phyloP scores from a whole-genome alignment of 2,113 vertebrate genomes.

The Burhinus oedicnemus region DNA sequence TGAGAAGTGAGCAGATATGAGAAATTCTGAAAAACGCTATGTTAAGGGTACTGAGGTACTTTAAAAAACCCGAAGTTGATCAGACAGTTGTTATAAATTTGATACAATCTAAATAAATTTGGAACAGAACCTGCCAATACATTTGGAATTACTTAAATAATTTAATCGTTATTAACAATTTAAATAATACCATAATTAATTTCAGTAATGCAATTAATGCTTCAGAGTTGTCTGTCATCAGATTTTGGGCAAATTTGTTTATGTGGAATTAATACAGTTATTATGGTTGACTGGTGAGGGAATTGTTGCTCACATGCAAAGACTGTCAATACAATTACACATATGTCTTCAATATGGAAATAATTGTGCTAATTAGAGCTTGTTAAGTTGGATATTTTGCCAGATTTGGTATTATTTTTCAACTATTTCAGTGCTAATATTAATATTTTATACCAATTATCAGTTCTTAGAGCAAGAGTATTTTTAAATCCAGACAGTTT shows the following conservation, averaged over 20 bases:
- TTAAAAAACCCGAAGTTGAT: not conserved
- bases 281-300: not conserved
- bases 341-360: not conserved
- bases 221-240: not conserved
- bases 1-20: not conserved
- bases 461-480: not conserved
- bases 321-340: not conserved
- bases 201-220: not conserved
- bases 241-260: not conserved
- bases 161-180: not conserved
- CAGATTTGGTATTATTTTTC: not conserved
- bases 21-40: not conserved
- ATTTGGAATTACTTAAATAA: not conserved
- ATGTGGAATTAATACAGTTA: not conserved
- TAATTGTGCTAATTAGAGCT: slow-evolving; percentile 17
- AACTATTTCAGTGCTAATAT: not conserved
- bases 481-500: not conserved
- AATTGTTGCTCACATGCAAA: not conserved
- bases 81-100: not conserved
- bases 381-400: not conserved
- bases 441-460: not conserved
- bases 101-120: not conserved
- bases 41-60: not conserved
- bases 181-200: not conserved
- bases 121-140: not conserved